Evolutionary conservation across 2,797 vertebrate genomes (phyloP).

Genomic region (Micropoecilia bifurca): DNA sequence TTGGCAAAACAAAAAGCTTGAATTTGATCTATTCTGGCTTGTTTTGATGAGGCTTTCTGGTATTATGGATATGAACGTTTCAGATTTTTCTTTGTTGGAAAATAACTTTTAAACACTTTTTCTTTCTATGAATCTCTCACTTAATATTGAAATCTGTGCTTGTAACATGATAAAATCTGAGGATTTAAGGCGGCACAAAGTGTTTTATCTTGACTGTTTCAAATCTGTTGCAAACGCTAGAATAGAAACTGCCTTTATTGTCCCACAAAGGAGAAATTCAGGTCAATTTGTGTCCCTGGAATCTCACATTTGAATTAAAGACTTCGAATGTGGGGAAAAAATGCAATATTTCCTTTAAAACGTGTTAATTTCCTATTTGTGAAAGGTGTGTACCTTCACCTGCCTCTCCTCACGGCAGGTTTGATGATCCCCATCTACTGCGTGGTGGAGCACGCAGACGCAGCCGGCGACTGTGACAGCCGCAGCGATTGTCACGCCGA

Average conservation of each 20-base stretch:
- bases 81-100: neutral
- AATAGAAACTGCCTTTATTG: too few relatives aligned
- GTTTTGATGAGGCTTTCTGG: neutral
- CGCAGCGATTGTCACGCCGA: slow-evolving; percentile 89
- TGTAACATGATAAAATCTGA: neutral
- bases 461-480: slow-evolving; percentile 84
- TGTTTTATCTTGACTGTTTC: neutral
- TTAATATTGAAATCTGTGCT: neutral
- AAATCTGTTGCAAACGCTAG: neutral
- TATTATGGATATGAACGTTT: neutral
- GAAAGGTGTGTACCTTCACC: neutral
- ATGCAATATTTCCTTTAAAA: neutral
- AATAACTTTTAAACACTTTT: neutral
- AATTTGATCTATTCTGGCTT: neutral
- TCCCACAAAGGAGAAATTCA: too few relatives aligned
- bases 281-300: neutral
- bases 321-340: neutral
- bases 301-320: neutral
- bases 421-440: slow-evolving; percentile 98
- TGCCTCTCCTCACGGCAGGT: slow-evolving; percentile 72
- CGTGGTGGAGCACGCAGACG: slow-evolving; percentile 92
- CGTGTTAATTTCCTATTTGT: neutral
- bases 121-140: neutral
- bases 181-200: neutral
- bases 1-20: neutral